Evolutionary conservation across 1,140 invertebrate genomes (phyloP).

Genomic region (Drosophila novamexicana): DNA sequence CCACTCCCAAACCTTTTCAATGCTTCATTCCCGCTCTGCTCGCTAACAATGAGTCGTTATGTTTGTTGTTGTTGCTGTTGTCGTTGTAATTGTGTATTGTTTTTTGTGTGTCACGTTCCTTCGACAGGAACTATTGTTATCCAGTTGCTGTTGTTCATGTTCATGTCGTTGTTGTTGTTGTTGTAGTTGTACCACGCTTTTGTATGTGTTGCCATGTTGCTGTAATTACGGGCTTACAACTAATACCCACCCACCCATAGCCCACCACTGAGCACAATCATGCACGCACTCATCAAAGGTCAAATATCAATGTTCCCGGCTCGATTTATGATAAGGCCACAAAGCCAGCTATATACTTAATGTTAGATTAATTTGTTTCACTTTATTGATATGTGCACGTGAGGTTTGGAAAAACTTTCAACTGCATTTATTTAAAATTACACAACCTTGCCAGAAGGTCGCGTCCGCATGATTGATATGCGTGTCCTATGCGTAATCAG

Average conservation of each 20-base stretch:
- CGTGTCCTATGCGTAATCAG: slow-evolving; percentile 33
- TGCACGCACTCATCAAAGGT: slow-evolving; percentile 53
- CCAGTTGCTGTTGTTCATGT: slow-evolving; percentile 31
- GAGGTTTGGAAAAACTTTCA: slow-evolving; percentile 1
- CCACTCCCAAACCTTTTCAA: too few relatives aligned
- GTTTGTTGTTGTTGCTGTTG: slow-evolving; percentile 4
- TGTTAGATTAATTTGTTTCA: slow-evolving; percentile 11
- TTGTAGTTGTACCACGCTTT: slow-evolving; percentile 54
- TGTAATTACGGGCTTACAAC: slow-evolving; percentile 52
- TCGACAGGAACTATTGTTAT: slow-evolving; percentile 37
- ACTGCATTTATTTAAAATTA: neutral
- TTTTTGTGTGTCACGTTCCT: slow-evolving; percentile 30
- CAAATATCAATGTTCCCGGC: slow-evolving; percentile 46
- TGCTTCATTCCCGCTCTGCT: neutral
- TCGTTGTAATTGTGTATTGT: slow-evolving; percentile 7
- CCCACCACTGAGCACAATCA: slow-evolving; percentile 25
- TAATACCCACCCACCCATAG: neutral
- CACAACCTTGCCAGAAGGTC: slow-evolving; percentile 2
- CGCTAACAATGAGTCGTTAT: slow-evolving; percentile 22
- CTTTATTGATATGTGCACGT: neutral
- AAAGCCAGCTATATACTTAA: slow-evolving; percentile 8
- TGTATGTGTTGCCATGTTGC: slow-evolving; percentile 57
- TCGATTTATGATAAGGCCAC: neutral
- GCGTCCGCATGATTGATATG: slow-evolving; percentile 38
- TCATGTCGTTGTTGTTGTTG: slow-evolving; percentile 41